These are phyloP conservation scores for Polyboroides typus DNA, from an alignment of 2,797 vertebrate genomes.

Conservation along the genomic window DNA sequence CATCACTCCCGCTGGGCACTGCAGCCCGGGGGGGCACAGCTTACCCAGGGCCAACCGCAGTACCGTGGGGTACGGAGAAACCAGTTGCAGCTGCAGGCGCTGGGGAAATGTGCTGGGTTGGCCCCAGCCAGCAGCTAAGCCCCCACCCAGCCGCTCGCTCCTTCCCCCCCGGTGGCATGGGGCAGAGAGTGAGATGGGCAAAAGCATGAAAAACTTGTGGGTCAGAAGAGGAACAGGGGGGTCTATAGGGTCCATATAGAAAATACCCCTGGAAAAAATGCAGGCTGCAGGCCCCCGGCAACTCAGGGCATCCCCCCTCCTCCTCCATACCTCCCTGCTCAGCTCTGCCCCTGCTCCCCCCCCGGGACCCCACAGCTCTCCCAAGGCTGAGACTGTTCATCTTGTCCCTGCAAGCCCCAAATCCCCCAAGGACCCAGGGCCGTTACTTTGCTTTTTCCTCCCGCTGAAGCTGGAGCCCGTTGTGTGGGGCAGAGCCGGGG, in stretches of 20 bases:
- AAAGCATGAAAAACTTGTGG: background rate
- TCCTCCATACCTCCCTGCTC: background rate
- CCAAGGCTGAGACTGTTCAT: background rate
- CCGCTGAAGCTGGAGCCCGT: accelerated
- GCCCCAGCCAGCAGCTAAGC: background rate
- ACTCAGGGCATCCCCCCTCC: background rate
- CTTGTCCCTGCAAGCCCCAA: background rate
- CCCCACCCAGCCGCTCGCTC: accelerated
- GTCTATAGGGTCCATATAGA: background rate
- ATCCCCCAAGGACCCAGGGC: background rate
- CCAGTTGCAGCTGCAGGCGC: accelerated
- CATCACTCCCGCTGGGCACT: background rate
- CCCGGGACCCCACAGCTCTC: background rate
- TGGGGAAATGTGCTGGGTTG: background rate
- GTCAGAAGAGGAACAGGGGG: background rate
- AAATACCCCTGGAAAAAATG: background rate
- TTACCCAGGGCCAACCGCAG: accelerated
- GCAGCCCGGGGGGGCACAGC: background rate
- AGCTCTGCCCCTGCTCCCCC: accelerated
- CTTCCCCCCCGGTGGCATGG: background rate
- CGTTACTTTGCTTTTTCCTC: background rate
- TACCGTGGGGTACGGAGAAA: accelerated
- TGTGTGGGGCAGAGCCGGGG: accelerated
- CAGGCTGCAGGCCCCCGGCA: accelerated
- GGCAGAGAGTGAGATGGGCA: background rate